Percentiles rank a stretch among this genome's conserved stretches.
Evolutionary conservation across 2,113 vertebrate species (phyloP).

Genomic region (Athene noctua): DNA sequence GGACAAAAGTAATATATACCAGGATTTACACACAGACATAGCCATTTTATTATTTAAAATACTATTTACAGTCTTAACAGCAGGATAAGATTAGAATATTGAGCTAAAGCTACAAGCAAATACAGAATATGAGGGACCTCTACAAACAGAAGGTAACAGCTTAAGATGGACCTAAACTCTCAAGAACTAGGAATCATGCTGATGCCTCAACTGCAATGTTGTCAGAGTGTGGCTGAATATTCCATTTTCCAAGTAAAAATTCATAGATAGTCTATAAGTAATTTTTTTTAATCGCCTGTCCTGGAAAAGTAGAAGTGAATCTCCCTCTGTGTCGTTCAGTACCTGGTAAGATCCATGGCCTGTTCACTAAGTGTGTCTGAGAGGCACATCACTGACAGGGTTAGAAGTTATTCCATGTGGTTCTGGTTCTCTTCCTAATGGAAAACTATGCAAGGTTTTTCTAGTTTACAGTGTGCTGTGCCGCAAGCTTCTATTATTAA

Average conservation of each 20-base stretch:
- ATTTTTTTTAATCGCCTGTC: neutral
- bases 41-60: neutral
- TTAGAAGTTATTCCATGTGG: neutral
- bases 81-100: neutral
- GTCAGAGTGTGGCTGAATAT: neutral
- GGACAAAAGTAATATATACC: neutral
- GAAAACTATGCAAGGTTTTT: neutral
- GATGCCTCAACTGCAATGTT: neutral
- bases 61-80: neutral
- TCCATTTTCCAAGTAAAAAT: neutral
- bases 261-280: neutral
- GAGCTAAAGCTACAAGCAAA: neutral
- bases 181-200: neutral
- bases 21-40: neutral
- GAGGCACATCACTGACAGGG: neutral
- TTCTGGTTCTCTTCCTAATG: neutral
- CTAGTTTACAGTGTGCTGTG: neutral
- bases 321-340: neutral
- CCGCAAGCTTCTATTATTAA: neutral
- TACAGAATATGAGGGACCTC: neutral
- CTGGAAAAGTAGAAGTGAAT: neutral
- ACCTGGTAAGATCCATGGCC: neutral
- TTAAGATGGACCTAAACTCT: neutral
- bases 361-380: too few species aligned
- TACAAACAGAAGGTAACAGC: neutral